A percentile compares a stretch with the other conserved stretches of the same genome.
Evolutionary conservation across 1,140 invertebrate genomes (phyloP).

Genomic region (Ruditapes philippinarum): DNA sequence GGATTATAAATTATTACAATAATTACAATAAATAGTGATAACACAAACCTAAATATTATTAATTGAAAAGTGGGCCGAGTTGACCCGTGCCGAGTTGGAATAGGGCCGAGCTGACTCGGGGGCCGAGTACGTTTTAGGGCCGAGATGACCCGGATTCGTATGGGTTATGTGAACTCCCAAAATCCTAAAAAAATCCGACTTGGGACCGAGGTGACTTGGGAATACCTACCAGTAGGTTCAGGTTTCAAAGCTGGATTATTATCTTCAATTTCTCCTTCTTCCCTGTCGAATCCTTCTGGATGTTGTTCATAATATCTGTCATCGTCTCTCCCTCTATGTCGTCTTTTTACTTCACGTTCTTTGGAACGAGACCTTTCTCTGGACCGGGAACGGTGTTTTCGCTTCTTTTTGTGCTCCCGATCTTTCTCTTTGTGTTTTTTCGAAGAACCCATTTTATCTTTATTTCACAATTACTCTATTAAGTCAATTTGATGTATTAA

Average conservation of each 20-base stretch:
- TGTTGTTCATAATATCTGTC: conserved; percentile 47
- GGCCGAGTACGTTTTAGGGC: too few relatives aligned
- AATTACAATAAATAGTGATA: too few relatives aligned
- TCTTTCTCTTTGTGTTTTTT: conserved; percentile 87
- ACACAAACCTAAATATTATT: too few relatives aligned
- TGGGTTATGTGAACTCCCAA: too few relatives aligned
- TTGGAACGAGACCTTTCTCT: conserved; percentile 81
- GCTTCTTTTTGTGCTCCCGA: conserved; percentile 83
- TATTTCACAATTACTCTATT: not conserved
- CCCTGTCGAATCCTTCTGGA: conserved; percentile 25
- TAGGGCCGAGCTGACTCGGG: too few relatives aligned
- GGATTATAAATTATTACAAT: too few relatives aligned
- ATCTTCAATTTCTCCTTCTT: conserved; percentile 61
- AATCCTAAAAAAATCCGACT: too few relatives aligned
- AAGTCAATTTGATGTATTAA: too few relatives aligned
- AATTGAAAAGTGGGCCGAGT: too few relatives aligned
- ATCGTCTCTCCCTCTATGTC: conserved; percentile 61
- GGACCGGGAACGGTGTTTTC: conserved; percentile 80
- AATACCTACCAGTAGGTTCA: not conserved
- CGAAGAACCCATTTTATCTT: conserved; percentile 85
- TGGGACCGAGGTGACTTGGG: not conserved
- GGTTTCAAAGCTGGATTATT: conserved; percentile 14
- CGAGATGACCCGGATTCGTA: too few relatives aligned
- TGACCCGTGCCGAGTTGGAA: too few relatives aligned
- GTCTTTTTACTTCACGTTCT: conserved; percentile 69